A percentile compares a stretch with the other conserved stretches of the same genome.
These are phyloP conservation scores for Acanthurus lineatus DNA, from an alignment of 2,797 vertebrate genomes.

Conservation along the genomic window DNA sequence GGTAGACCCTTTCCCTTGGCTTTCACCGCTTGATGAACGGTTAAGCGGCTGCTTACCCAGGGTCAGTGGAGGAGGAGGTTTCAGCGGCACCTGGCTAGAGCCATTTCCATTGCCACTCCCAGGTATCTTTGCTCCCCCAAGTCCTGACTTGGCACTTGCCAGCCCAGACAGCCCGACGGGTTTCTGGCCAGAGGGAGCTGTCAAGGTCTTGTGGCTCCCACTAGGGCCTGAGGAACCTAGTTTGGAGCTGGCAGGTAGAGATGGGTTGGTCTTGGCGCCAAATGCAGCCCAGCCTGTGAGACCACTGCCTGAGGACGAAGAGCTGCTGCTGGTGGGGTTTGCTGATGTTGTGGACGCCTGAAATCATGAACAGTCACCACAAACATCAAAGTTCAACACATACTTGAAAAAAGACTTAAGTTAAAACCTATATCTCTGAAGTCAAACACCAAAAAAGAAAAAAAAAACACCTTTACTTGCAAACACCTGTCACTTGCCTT, in stretches of 20 bases:
- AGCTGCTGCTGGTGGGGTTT: constrained; percentile 86
- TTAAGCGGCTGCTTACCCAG: constrained; percentile 93
- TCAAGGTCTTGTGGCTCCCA: constrained; percentile 85
- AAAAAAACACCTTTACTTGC: too few species aligned
- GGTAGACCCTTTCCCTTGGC: constrained; percentile 89
- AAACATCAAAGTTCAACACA: not conserved
- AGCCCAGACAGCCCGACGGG: constrained; percentile 90
- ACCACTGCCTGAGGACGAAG: constrained; percentile 90
- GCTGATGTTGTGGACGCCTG: constrained; percentile 89
- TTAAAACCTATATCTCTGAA: not conserved
- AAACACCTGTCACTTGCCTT: too few species aligned
- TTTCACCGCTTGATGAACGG: constrained; percentile 92
- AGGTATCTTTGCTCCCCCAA: constrained; percentile 87
- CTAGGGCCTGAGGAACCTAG: constrained; percentile 87
- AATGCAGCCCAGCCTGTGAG: constrained; percentile 98
- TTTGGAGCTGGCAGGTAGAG: constrained; percentile 89
- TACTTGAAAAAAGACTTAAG: not conserved
- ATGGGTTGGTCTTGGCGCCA: constrained; percentile 91
- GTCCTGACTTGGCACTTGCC: constrained; percentile 88
- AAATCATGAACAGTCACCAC: constrained; percentile 7
- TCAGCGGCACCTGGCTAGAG: constrained; percentile 85
- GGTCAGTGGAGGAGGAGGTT: constrained; percentile 92
- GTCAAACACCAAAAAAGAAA: not conserved
- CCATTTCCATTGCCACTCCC: constrained; percentile 82
- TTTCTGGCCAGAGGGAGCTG: constrained; percentile 89